Evolutionary conservation across 2,113 vertebrate species (phyloP), one percentile per base, ranked within the genome.

Genomic region (human): DNA sequence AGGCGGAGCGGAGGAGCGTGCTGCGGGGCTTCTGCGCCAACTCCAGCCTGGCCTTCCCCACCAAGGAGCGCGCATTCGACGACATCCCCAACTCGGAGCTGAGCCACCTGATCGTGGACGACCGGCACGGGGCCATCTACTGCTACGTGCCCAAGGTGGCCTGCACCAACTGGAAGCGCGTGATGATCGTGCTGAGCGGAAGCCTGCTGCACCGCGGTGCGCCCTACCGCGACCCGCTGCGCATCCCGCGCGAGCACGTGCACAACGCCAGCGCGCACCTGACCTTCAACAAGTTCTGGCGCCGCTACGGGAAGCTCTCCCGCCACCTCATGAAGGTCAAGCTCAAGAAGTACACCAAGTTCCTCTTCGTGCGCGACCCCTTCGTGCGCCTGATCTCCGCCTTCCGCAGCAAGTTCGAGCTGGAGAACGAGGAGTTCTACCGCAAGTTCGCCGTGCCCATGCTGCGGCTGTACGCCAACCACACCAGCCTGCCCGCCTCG

Each of bases 141-240:
- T 99, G 99, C 98, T 99, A 99, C 0, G 99, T 99, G 94, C 99
- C 99, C 88, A 99, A 99, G 98, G 99, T 99, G 92, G 99, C 99
- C 22, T 99, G 99, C 98, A 99, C 99, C 95, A 99, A 99, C 99
- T 99, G 99, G 99, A 99, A 99, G 82, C 99, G 99, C 5, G 99
- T 99, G 93, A 99, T 99, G 99, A 99, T 99, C 1, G 99, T 99
- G 38, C 98, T 99, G 1, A 99, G 99, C 0, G 99, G 99, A 97
- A 99, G 99, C 97, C 98, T 99, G 59, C 98, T 99, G 96, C 98
- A 99, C 89, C 99, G 99, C 0, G 99, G 99, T 0, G 97, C 98
- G 0, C 99, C 99, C 0, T 99, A 99, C 98, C 98, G 97, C 17
- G 99, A 99, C 97, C 99, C 99, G 0, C 96, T 99, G 97, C 99